A percentile compares a stretch with the other conserved stretches of the same genome.
Conservation (phyloP, 1,140 invertebrate genomes). For the Drosophila kanapiae region DNA sequence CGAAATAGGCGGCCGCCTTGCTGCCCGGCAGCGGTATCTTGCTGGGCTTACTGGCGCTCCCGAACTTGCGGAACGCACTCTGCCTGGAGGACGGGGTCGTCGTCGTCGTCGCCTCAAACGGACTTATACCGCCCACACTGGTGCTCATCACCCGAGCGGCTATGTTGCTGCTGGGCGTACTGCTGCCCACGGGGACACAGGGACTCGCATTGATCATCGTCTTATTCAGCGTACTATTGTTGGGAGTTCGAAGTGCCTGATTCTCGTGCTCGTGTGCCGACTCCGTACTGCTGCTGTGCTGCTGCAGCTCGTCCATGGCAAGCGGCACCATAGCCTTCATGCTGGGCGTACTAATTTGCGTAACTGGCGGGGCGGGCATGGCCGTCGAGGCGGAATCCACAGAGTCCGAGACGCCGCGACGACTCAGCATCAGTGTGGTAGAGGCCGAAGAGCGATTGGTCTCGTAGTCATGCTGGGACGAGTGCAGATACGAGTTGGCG, state of each 20-base stretch:
- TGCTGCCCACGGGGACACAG: slow-evolving; percentile 80
- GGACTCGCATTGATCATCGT: slow-evolving; percentile 56
- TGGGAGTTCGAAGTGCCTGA: slow-evolving; percentile 40
- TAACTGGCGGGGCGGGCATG: slow-evolving; percentile 50
- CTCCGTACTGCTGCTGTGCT: slow-evolving; percentile 88
- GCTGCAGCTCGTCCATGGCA: slow-evolving; percentile 86
- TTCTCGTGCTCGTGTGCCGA: slow-evolving; percentile 88
- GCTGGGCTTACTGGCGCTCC: slow-evolving; percentile 88
- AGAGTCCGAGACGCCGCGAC: slow-evolving; percentile 68
- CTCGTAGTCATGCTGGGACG: slow-evolving; percentile 80
- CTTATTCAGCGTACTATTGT: slow-evolving; percentile 52
- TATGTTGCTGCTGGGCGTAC: slow-evolving; percentile 82
- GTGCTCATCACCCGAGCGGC: slow-evolving; percentile 76
- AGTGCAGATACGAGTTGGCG: slow-evolving; percentile 74
- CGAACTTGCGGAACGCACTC: slow-evolving; percentile 65
- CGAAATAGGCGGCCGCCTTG: slow-evolving; percentile 80
- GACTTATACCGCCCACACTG: slow-evolving; percentile 75
- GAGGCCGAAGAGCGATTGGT: slow-evolving; percentile 83
- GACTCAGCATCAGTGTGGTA: slow-evolving; percentile 80
- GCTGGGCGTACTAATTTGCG: slow-evolving; percentile 86
- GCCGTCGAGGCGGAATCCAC: slow-evolving; percentile 58
- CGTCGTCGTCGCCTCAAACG: slow-evolving; percentile 54
- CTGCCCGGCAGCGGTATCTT: slow-evolving; percentile 89
- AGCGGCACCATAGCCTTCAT: slow-evolving; percentile 87
- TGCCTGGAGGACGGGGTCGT: slow-evolving; percentile 45